A percentile compares a stretch with the other conserved stretches of the same genome.
These are phyloP conservation scores for Parapsyche elsis DNA, from an alignment of 1,140 invertebrate genomes.

Conservation along the genomic window DNA sequence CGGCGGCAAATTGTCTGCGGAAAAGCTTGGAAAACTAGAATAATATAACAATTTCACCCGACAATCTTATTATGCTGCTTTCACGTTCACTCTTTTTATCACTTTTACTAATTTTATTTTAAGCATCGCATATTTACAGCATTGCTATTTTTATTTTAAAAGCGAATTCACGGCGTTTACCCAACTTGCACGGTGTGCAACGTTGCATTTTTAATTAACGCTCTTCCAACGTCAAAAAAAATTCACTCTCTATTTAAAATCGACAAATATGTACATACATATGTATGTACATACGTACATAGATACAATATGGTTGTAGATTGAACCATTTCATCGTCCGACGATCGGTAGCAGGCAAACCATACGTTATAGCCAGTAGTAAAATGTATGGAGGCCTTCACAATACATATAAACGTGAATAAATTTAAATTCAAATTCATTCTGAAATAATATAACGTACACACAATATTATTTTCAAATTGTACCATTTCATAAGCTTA, in stretches of 20 bases:
- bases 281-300: too few species aligned
- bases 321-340: conserved; percentile 18
- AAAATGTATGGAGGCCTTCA: conserved; percentile 12
- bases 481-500: too few species aligned
- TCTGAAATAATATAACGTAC: background rate
- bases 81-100: background rate
- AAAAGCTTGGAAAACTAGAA: conserved; percentile 21
- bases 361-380: conserved; percentile 13
- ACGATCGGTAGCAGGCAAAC: background rate
- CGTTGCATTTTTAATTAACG: too few species aligned
- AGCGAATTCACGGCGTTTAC: background rate
- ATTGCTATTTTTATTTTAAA: too few species aligned
- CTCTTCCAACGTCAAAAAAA: background rate
- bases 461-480: background rate
- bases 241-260: background rate
- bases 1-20: conserved; percentile 11
- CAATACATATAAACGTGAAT: background rate
- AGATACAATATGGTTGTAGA: background rate
- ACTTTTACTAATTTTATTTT: background rate
- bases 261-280: background rate
- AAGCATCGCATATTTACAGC: too few species aligned
- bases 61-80: background rate
- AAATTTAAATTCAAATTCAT: conserved; percentile 9
- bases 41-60: conserved; percentile 13
- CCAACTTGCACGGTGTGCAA: too few species aligned